Percentiles rank a stretch among this genome's conserved stretches.
Evolutionary conservation across 2,797 vertebrate species (phyloP).

Genomic region (Myotis planiceps): DNA sequence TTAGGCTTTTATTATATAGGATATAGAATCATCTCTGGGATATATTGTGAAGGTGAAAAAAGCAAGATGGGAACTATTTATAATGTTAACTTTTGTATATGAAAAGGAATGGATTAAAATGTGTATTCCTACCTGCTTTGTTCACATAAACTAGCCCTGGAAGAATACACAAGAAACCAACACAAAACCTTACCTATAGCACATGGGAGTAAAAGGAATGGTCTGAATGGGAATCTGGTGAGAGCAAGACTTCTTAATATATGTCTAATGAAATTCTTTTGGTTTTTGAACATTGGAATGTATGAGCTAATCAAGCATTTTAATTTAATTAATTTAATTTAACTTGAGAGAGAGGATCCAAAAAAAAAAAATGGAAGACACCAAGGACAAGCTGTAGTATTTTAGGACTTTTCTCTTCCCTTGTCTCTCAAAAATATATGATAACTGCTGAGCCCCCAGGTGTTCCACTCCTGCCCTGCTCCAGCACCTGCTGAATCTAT

Average conservation of each 20-base stretch:
- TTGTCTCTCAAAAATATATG: neutral
- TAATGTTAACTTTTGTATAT: neutral
- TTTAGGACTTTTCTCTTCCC: neutral
- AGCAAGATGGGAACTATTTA: neutral
- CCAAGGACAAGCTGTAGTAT: neutral
- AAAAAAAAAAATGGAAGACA: neutral
- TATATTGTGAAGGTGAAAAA: neutral
- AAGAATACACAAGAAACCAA: neutral
- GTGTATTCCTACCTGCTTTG: neutral
- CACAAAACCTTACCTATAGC: neutral
- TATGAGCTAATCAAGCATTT: neutral
- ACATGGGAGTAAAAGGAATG: neutral
- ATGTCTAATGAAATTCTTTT: neutral
- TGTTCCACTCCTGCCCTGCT: too few species aligned
- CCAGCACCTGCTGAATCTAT: neutral
- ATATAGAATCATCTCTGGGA: neutral
- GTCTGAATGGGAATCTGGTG: too few species aligned
- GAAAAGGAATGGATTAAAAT: neutral
- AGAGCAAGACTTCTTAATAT: neutral
- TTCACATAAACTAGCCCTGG: neutral
- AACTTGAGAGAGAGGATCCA: neutral
- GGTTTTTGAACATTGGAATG: neutral
- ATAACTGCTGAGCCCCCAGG: neutral
- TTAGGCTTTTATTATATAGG: too few species aligned
- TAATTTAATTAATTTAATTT: conserved; percentile 12